Evolutionary conservation across 2,113 vertebrate species (phyloP).

Genomic region (Cairina moschata): DNA sequence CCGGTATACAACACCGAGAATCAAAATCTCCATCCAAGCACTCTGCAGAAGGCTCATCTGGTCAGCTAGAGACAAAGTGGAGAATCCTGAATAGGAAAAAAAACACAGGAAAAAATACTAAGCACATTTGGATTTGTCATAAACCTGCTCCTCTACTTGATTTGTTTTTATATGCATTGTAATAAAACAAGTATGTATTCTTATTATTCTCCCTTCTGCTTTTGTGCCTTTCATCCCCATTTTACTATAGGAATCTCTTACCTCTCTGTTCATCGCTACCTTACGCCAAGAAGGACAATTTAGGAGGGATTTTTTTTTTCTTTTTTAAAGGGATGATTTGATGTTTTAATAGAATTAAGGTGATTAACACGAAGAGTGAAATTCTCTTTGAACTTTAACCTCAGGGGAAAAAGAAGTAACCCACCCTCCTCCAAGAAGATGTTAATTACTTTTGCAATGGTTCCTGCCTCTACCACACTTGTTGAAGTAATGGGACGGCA

Average conservation of each 20-base stretch:
- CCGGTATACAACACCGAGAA: constrained; percentile 97
- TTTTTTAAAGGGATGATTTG: not conserved
- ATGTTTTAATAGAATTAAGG: constrained; percentile 20
- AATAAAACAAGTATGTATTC: accelerated
- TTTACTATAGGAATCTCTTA: not conserved
- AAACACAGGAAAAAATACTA: constrained; percentile 47
- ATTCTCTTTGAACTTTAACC: constrained; percentile 34
- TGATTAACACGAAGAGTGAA: not conserved
- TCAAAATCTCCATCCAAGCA: constrained; percentile 99
- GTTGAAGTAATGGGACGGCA: constrained; percentile 29
- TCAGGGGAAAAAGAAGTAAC: not conserved
- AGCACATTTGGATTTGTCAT: not conserved
- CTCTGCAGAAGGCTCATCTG: constrained; percentile 99
- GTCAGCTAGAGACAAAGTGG: constrained; percentile 97
- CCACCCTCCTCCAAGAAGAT: not conserved
- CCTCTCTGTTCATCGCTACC: not conserved
- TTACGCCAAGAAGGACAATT: not conserved
- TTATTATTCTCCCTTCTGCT: not conserved
- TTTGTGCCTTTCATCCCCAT: not conserved
- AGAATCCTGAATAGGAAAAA: constrained; percentile 86
- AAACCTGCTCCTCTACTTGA: not conserved
- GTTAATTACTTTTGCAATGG: not conserved
- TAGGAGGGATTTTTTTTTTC: not conserved
- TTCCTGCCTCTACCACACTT: not conserved
- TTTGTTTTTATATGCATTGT: not conserved